Evolutionary conservation across 2,113 vertebrate species (phyloP).

Genomic region (Mus pahari): DNA sequence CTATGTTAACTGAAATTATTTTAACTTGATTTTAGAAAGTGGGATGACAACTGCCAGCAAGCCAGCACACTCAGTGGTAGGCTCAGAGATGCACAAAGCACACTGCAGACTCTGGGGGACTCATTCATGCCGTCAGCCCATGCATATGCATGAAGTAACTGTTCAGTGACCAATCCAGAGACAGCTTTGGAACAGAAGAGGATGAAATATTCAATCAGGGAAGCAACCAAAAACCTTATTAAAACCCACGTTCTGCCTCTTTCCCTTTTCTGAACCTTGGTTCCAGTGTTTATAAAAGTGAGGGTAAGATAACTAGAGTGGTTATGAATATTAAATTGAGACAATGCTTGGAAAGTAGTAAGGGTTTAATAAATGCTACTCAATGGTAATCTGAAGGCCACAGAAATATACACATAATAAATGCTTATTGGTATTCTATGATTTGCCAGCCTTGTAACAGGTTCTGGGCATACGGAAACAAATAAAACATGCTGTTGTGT

Average conservation of each 20-base stretch:
- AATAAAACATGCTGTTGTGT: conserved; percentile 7
- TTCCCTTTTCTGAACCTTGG: conserved; percentile 10
- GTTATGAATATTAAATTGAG: neutral
- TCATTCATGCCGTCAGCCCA: conserved; percentile 19
- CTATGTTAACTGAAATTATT: neutral
- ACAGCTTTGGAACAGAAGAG: neutral
- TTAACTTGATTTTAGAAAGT: neutral
- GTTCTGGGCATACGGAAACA: neutral
- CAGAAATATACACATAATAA: neutral
- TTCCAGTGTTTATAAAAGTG: conserved; percentile 23
- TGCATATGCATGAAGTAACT: conserved; percentile 60
- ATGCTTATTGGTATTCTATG: neutral
- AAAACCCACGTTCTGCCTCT: neutral
- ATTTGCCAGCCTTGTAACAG: neutral
- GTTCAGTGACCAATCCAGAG: conserved; percentile 43
- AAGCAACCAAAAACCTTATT: neutral
- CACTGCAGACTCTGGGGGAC: neutral
- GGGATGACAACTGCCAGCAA: neutral
- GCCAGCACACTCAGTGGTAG: neutral
- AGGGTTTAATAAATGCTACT: neutral
- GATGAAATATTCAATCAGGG: neutral
- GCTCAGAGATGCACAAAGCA: conserved; percentile 15
- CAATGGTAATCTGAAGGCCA: neutral
- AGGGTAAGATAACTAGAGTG: neutral
- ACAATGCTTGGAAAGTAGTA: neutral